Evolutionary conservation across 35 echinoderm and acorn worm species (phyloP).

Genomic region (Holothuria glaberrima): DNA sequence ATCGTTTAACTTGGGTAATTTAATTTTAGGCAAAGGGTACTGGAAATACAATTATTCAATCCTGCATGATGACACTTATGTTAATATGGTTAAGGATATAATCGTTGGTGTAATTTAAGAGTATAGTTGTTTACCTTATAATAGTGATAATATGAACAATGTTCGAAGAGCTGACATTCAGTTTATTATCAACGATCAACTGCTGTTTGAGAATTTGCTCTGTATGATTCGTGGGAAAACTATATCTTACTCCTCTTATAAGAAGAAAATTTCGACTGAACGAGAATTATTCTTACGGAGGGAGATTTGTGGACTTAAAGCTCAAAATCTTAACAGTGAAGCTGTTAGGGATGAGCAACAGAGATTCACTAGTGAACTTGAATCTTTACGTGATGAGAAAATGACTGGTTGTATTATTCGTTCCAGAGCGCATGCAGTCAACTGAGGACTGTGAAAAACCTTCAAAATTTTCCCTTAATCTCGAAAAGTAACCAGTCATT

Average conservation of each 20-base stretch:
- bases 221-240: not conserved
- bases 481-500: not conserved
- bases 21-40: not conserved
- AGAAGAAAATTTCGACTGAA: not conserved
- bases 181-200: too few species aligned
- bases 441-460: not conserved
- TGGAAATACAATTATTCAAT: not conserved
- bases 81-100: not conserved
- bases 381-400: not conserved
- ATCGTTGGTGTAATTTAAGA: not conserved
- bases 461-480: not conserved
- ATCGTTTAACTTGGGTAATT: not conserved
- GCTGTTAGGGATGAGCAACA: not conserved
- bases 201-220: not conserved
- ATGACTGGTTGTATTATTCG: not conserved
- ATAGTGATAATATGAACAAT: not conserved
- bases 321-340: too few species aligned
- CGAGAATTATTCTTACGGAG: too few species aligned
- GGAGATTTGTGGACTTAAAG: too few species aligned
- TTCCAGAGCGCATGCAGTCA: not conserved
- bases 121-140: conserved; percentile 4
- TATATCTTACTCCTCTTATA: too few species aligned
- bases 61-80: not conserved
- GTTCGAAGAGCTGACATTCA: not conserved
- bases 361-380: too few species aligned